Base-by-base conservation (phyloP, 2,797 vertebrate species). In the Sylvia borin region DNA sequence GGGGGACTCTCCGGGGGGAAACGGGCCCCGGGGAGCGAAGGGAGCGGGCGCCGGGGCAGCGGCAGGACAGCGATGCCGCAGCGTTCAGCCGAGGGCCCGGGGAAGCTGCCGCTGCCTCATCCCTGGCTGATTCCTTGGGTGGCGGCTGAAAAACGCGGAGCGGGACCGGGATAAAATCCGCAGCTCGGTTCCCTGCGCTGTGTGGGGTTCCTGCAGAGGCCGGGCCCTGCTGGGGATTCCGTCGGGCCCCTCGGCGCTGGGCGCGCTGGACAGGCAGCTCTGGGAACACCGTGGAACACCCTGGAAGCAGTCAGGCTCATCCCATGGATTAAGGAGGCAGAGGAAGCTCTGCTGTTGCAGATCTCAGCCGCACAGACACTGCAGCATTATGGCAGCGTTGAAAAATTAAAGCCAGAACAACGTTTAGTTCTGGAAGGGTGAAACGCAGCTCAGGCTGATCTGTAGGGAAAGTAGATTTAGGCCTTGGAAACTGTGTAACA, bases 121-220 rank as follows among this genome's bases (percentile, higher is more conserved):
- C 36, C 9, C 24, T 5, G 64, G 18, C 50, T 43, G 0, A 1
- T 9, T 21, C 32, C 22, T 5, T 5, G 27, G 13, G 5, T 1
- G 25, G 17, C 1, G 38, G n/a, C 20, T 34, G 45, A 27, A 20
- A 29, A 68, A 19, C 0, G 53, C 24, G 7, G 66, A 61, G 3
- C 10, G 2, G 20, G 11, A 8, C 19, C 29, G 22, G 38, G 9
- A 36, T 53, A 4, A 13, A 26, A 12, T 0, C 15, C 1, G 48
- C 36, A 5, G 61, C 2, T 4, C 3, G 0, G 2, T 4, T 51
- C 4, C 29, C 38, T 5, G 0, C 10, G 0, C 19, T 4, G 9
- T 0, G 24, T 1, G 17, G 68, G 50, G 2, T 61, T 17, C 11
- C 25, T 2, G 70, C 65, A 4, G 65, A 10, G 70, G 17, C 13